A percentile compares a stretch with the other conserved stretches of the same genome.
These are phyloP conservation scores for Anhinga anhinga DNA, from an alignment of 2,113 vertebrate species.

Conservation along the genomic window DNA sequence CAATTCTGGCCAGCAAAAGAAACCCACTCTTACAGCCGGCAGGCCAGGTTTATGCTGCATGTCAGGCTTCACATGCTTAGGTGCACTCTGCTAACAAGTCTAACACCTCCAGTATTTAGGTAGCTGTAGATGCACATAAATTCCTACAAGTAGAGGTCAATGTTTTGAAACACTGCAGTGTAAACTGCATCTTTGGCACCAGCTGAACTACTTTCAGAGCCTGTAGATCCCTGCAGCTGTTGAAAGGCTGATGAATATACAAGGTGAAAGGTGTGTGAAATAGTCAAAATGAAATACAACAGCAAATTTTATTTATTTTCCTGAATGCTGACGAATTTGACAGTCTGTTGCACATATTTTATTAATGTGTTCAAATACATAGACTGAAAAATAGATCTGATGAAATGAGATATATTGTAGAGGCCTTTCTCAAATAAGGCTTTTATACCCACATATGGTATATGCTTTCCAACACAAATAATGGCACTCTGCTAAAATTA, in stretches of 20 bases:
- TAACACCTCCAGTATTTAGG: background rate
- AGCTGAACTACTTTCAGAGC: background rate
- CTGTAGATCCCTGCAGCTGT: background rate
- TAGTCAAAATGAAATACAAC: background rate
- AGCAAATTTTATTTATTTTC: background rate
- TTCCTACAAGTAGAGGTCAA: background rate
- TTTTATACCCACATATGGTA: background rate
- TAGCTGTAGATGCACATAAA: background rate
- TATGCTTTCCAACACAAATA: background rate
- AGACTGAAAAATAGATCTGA: background rate
- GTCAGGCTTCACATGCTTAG: background rate
- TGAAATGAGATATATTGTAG: background rate
- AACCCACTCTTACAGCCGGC: background rate
- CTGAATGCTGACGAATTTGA: background rate
- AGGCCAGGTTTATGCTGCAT: background rate
- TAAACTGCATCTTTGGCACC: background rate
- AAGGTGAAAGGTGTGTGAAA: background rate
- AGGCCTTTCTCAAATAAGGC: background rate
- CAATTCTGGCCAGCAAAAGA: background rate
- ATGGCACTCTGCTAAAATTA: background rate
- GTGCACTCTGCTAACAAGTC: background rate
- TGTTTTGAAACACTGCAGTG: background rate
- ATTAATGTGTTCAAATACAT: background rate
- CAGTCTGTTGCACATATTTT: background rate
- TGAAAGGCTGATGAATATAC: background rate